Base-by-base conservation (phyloP, 2,888 invertebrate genomes). In the Ectobius pallidus region DNA sequence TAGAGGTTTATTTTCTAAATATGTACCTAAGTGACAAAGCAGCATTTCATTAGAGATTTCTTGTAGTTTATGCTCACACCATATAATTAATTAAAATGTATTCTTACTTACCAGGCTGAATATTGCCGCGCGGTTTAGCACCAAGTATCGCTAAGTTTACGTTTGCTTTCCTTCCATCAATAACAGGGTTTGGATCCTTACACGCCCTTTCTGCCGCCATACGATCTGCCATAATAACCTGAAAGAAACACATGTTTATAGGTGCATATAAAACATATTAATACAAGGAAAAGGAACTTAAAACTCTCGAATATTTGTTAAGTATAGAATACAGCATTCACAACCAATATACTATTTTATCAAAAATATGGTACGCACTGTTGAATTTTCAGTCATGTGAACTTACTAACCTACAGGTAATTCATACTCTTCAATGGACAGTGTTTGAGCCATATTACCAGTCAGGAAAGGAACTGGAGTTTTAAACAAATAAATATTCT, bases 211-310 rank as follows among this genome's bases (percentile, higher is more conserved):
- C 97, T 68, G 98, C 98, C 63, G 96, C 95, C 72, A 93, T 91
- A 80, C 95, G 87, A 84, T 97, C 97, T 71, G 96, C 94, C 98
- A 98, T 99, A 83, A 98, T 98, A 79, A 98, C 98, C 98, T 98
- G 88, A 14, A 86, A 65, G n/a, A n/a, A 69, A 58, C 18, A 34
- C 61, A 70, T 58, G 44, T 71, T 58, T 52, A 75, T 22, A n/a
- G n/a, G n/a, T n/a, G n/a, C n/a, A n/a, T n/a, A n/a, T 11, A 39
- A 39, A 39, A 39, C 14, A 39, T 39, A 39, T 11, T 11, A 39
- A 7, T 39, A 39, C 7, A 39, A 7, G 42, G 42, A 39, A 39
- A 39, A 14, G 42, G 14, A 39, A 39, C 42, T 39, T 11, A 39
- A 39, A 11, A 39, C 14, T 14, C 14, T 39, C 42, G 9, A 39